These are phyloP conservation scores for Anabacerthia variegaticeps DNA, from an alignment of 2,797 vertebrate genomes.

Conservation along the genomic window DNA sequence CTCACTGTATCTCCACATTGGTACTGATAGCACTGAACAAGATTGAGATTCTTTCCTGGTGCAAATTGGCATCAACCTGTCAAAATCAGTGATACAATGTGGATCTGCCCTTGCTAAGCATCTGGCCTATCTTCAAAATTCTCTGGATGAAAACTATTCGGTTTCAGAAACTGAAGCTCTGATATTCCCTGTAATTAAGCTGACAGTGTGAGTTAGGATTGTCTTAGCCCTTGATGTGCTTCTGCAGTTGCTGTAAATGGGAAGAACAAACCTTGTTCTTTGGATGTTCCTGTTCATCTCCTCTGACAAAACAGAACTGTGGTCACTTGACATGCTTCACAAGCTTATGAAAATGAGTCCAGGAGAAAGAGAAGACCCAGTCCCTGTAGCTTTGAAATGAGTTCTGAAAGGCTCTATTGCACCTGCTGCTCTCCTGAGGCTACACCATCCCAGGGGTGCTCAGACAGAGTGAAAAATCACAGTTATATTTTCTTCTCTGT, in stretches of 20 bases:
- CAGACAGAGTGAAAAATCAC: neutral
- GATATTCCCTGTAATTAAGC: neutral
- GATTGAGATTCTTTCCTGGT: rapidly evolving
- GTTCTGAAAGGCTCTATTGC: neutral
- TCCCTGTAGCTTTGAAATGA: neutral
- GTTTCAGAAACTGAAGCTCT: neutral
- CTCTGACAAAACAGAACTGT: neutral
- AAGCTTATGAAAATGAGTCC: neutral
- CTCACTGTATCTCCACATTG: neutral
- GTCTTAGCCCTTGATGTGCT: neutral
- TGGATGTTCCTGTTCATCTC: neutral
- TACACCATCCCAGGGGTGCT: neutral
- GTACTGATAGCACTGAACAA: neutral
- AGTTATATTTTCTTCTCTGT: neutral
- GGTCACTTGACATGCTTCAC: neutral
- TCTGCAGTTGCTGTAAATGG: neutral
- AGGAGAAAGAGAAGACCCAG: neutral
- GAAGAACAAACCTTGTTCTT: neutral
- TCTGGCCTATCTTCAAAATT: neutral
- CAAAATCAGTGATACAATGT: neutral
- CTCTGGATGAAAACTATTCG: neutral
- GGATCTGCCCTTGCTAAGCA: neutral
- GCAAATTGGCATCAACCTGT: rapidly evolving
- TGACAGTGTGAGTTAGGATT: neutral
- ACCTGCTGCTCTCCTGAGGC: neutral